A percentile compares a stretch with the other conserved stretches of the same genome.
Conservation (phyloP, 2,797 vertebrate species). For the Sebastes minor region DNA sequence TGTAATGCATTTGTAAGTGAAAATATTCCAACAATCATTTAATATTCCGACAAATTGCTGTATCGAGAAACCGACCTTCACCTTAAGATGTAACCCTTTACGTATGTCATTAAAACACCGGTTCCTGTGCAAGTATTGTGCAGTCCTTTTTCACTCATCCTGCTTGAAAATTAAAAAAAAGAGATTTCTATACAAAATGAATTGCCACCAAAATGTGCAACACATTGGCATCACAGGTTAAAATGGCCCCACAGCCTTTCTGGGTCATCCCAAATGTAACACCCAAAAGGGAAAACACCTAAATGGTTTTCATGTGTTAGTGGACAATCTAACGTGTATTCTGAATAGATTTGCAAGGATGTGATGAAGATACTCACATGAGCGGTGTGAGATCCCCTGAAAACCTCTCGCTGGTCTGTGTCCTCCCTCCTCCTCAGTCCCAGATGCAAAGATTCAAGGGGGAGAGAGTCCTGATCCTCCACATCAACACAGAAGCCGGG, state of each 20-base stretch:
- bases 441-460: conserved; percentile 39
- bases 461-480: conserved; percentile 31
- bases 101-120: neutral
- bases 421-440: conserved; percentile 44
- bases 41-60: neutral
- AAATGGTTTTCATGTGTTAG: neutral
- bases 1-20: neutral
- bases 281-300: neutral
- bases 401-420: conserved; percentile 24
- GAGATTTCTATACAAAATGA: neutral
- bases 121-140: no score
- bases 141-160: neutral
- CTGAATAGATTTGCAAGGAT: conserved; percentile 3
- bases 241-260: conserved; percentile 48
- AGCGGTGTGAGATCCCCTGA: conserved; percentile 39
- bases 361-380: conserved; percentile 69
- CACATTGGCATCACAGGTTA: neutral
- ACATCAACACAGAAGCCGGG: conserved; percentile 41
- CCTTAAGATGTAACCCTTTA: neutral
- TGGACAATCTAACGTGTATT: neutral
- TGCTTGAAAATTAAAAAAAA: neutral
- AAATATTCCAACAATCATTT: neutral
- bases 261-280: conserved; percentile 40
- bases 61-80: neutral
- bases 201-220: conserved; percentile 1